Evolutionary conservation across 2,888 invertebrate genomes (phyloP), one percentile per base, ranked within the genome.

Genomic region (Phorcus lineatus): DNA sequence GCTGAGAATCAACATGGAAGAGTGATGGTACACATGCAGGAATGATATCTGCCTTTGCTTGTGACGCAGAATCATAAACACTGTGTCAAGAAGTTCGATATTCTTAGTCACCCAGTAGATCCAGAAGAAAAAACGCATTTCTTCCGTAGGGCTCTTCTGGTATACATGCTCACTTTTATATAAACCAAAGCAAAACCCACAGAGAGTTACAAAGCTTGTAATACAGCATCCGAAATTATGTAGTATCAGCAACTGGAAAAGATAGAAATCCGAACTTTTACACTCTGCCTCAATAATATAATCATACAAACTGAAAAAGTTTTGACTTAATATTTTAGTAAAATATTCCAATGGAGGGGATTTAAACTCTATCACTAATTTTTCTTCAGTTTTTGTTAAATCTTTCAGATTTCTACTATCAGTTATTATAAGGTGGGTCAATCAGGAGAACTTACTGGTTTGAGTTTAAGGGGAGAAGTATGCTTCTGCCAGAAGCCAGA

Each of bases 11-110:
- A 93, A 78, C 91, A 93, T 92, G 75, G 90, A 89, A 70, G 90
- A 84, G 81, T 93, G 93, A 81, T 93, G 92, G 81, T 91, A 93
- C 0, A 92, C 88, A 82, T 93, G 93, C 6, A 93, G 88, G 77
- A 92, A 88, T 19, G 90, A 88, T 53, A 93, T 91, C 86, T 93
- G 92, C 24, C 91, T 85, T 7, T 81, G 81, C 70, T 86, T 87
- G 82, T 92, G 91, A 4, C 92, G 88, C 31, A 93, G 82, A 11
- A 93, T 86, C 92, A 93, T 93, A 84, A 92, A 93, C 0, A 92
- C 89, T 1, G 93, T 93, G 83, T 93, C 93, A 22, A 91, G 74
- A 31, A 93, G 87, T 81, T 93, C 93, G 19, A 90, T 54, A 13
- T 85, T 85, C 86, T 93, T 93, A 11, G 89, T 89, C 1, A 90